phyloP scores from a whole-genome alignment of 2,113 vertebrate species.

The Lagopus leucura region DNA sequence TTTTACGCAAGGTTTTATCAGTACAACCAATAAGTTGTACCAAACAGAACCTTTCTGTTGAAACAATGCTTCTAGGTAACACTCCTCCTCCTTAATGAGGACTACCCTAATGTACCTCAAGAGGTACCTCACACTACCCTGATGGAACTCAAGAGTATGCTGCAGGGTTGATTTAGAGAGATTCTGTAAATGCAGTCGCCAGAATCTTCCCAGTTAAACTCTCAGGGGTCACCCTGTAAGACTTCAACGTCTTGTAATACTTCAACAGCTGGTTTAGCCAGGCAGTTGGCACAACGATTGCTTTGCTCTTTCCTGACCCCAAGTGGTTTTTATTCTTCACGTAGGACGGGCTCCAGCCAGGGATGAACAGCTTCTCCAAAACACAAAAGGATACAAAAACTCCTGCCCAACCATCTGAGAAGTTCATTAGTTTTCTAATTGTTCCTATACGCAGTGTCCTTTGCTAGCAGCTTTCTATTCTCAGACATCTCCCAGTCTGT shows the following conservation, averaged over 20 bases:
- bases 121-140: too few relatives aligned
- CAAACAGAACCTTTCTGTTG: not conserved
- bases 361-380: not conserved
- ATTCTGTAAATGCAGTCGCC: not conserved
- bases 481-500: not conserved
- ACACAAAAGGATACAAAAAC: not conserved
- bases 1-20: not conserved
- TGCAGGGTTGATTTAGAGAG: not conserved
- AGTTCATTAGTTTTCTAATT: not conserved
- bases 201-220: not conserved
- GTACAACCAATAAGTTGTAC: not conserved
- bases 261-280: not conserved
- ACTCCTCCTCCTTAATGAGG: not conserved
- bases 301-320: not conserved
- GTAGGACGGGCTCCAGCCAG: not conserved
- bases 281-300: not conserved
- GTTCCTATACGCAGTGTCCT: not conserved
- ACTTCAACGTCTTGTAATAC: not conserved
- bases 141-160: not conserved
- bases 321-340: not conserved
- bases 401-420: not conserved
- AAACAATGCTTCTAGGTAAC: not conserved
- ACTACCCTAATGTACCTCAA: not conserved
- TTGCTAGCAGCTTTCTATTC: not conserved
- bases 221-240: not conserved